These are phyloP conservation scores for Paedocypris micromegethes DNA, from an alignment of 2,797 vertebrate species.

Conservation along the genomic window DNA sequence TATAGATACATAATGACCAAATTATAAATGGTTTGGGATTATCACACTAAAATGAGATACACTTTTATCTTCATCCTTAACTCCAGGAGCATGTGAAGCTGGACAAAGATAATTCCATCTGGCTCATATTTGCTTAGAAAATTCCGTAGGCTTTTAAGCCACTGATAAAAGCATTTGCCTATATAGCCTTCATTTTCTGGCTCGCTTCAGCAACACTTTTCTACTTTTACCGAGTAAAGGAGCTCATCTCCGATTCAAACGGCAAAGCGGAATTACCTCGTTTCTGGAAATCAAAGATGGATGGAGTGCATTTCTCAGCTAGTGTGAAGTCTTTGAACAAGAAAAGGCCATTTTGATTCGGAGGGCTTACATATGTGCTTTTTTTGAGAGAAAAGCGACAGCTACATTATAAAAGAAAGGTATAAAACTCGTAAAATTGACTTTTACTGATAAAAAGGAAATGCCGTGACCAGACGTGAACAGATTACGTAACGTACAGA, in stretches of 20 bases:
- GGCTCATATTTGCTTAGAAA: slow-evolving; percentile 12
- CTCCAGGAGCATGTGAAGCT: background rate
- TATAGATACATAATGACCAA: too few relatives aligned
- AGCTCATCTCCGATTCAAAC: slow-evolving; percentile 24
- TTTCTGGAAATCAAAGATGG: slow-evolving; percentile 29
- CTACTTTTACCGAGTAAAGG: background rate
- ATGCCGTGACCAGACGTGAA: background rate
- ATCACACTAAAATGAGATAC: too few relatives aligned
- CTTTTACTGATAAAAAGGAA: too few relatives aligned
- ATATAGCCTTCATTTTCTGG: background rate
- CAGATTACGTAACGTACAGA: slow-evolving; percentile 37
- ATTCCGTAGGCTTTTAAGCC: slow-evolving; percentile 10
- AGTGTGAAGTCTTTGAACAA: slow-evolving; percentile 57
- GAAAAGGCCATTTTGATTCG: slow-evolving; percentile 68
- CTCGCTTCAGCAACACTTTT: slow-evolving; percentile 12
- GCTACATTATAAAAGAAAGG: slow-evolving; percentile 36
- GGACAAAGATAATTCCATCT: background rate
- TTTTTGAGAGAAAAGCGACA: slow-evolving; percentile 54
- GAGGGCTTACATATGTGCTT: slow-evolving; percentile 55
- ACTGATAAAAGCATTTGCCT: slow-evolving; percentile 14
- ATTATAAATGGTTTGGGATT: too few relatives aligned
- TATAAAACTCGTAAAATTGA: slow-evolving; percentile 3
- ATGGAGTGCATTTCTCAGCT: slow-evolving; percentile 28
- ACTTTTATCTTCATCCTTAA: too few relatives aligned
- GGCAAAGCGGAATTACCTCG: slow-evolving; percentile 21